phyloP scores from a whole-genome alignment of 2,797 vertebrate species.

The Oceanodroma leucorhoa region DNA sequence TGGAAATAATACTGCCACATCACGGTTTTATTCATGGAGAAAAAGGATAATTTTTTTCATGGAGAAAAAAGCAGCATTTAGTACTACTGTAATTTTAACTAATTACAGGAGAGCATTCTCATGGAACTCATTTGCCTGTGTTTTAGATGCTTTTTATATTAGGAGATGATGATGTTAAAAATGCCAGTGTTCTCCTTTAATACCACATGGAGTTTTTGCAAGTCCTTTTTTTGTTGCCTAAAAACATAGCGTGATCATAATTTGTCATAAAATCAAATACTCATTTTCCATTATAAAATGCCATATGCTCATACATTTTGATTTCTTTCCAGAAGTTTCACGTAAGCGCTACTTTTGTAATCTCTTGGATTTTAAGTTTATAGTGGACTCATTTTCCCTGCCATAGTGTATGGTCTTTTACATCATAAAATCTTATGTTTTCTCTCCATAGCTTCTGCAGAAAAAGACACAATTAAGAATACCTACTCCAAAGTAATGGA shows the following conservation, averaged over 20 bases:
- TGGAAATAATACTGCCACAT: neutral
- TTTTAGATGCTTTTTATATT: neutral
- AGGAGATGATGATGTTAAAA: neutral
- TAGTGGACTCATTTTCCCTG: neutral
- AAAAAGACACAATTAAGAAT: constrained; percentile 94
- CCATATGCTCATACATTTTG: neutral
- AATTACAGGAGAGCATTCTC: neutral
- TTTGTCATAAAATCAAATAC: neutral
- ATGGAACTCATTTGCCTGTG: neutral
- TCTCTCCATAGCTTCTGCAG: constrained; percentile 85
- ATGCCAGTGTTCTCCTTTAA: neutral
- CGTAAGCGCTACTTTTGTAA: accelerated
- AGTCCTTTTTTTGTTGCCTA: neutral
- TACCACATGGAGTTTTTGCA: neutral
- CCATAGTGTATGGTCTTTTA: neutral
- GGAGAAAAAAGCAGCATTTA: neutral
- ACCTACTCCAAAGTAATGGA: constrained; percentile 92
- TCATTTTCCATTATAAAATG: neutral
- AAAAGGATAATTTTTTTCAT: neutral
- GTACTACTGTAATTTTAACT: neutral
- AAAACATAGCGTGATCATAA: neutral
- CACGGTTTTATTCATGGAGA: neutral
- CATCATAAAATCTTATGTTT: neutral
- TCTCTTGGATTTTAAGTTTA: neutral
- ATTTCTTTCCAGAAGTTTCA: neutral